Percentiles rank a stretch among this genome's conserved stretches.
Evolutionary conservation across 2,888 invertebrate species (phyloP).

Genomic region (Thyatira batis): DNA sequence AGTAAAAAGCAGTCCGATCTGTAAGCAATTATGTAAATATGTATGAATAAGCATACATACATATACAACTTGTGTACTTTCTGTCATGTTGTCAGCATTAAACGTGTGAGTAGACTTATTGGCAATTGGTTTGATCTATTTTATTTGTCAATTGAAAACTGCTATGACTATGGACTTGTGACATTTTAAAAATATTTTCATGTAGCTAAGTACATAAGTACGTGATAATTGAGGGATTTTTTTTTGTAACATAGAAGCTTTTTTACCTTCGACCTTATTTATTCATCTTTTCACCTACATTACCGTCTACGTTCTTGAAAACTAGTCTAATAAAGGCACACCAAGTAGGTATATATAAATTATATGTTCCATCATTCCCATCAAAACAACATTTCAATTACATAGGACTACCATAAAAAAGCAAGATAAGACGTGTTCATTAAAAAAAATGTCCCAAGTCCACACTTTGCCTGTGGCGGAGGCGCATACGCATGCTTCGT

Average conservation of each 20-base stretch:
- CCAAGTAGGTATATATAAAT: too few species aligned
- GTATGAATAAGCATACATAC: neutral
- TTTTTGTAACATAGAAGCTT: too few species aligned
- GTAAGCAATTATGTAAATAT: neutral
- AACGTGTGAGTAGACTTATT: neutral
- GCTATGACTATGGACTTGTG: neutral
- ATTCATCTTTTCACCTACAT: too few species aligned
- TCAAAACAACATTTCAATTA: neutral
- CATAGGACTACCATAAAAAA: neutral
- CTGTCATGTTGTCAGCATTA: neutral
- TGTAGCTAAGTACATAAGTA: too few species aligned
- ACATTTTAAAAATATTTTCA: too few species aligned
- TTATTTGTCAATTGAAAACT: neutral
- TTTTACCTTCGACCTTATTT: too few species aligned
- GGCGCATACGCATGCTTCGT: slow-evolving; percentile 23
- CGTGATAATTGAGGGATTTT: too few species aligned
- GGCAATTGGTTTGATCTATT: neutral
- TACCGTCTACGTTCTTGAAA: too few species aligned
- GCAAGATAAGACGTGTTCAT: neutral
- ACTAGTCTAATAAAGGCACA: too few species aligned
- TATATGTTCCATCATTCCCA: too few species aligned
- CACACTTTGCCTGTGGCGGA: slow-evolving; percentile 6
- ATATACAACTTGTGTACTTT: neutral
- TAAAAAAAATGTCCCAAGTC: neutral
- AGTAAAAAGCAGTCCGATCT: too few species aligned